Evolutionary conservation across 2,888 invertebrate species (phyloP), one percentile per base, ranked within the genome.

Genomic region (Gandaritis pyraliata): DNA sequence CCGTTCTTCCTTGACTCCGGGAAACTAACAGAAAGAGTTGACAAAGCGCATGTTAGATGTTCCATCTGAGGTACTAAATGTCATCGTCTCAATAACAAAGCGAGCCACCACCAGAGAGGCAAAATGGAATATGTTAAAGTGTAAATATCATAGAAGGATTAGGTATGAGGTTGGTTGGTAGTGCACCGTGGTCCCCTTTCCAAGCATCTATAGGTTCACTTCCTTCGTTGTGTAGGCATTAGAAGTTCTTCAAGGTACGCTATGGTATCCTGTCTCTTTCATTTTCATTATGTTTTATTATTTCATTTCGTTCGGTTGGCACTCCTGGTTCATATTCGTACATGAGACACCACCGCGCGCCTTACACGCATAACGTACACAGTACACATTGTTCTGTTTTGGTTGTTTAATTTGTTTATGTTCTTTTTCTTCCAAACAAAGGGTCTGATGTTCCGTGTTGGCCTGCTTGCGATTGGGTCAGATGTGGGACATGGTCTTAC

Each of bases 271-370:
- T 76, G 71, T 69, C 72, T 69, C 72, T 75, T 75, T 75, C 74
- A 75, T 76, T 73, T 74, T 74, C 75, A 72, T 80, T 77, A 73
- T 73, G 71, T 72, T 76, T 76, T 76, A 75, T 73, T 72, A 30
- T 72, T 62, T 72, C 71, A 75, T 65, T 77, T 74, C 74, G 72
- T 74, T 76, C 81, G 72, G 78, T 77, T 83, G 60, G 86, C 88
- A 89, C 87, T 84, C 78, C 80, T 72, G 80, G 88, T 90, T n/a
- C 90, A 88, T 89, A 88, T 89, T 86, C 82, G 79, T 87, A 85
- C 89, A 87, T 86, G 82, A 71, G 80, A 89, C 89, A 88, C 88
- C 85, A 83, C 78, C 80, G 29, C 16, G 64, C 74, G 77, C 78
- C 77, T 77, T 80, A 90, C 90, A 90, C 85, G 83, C 84, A 84